A percentile compares a stretch with the other conserved stretches of the same genome.
These are phyloP conservation scores for Adelphocoris suturalis DNA, from an alignment of 2,888 invertebrate species.

Conservation along the genomic window DNA sequence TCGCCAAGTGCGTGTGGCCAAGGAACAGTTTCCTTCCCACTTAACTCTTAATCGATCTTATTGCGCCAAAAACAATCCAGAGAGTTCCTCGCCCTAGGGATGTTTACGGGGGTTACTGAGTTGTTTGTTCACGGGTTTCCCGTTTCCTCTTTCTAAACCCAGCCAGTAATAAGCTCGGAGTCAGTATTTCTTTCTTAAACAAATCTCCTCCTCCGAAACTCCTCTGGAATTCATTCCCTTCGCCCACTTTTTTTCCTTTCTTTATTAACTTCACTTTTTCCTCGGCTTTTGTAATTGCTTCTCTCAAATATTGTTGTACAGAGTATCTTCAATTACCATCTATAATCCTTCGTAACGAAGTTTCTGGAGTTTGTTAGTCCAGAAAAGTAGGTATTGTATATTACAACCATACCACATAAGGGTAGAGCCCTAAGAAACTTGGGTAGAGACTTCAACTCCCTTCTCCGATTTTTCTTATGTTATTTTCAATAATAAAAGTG, in stretches of 20 bases:
- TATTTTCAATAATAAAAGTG: too few relatives aligned
- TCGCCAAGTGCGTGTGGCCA: not conserved
- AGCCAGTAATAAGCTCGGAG: conserved; percentile 4
- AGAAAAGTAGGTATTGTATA: too few relatives aligned
- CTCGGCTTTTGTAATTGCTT: not conserved
- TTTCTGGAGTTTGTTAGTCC: too few relatives aligned
- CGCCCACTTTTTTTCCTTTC: not conserved
- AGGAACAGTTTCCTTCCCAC: not conserved
- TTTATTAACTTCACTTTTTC: not conserved
- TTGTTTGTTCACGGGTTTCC: conserved; percentile 8
- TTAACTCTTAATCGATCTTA: not conserved
- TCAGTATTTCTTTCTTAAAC: conserved; percentile 19
- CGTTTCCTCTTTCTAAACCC: not conserved
- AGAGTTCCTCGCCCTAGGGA: not conserved
- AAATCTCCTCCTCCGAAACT: not conserved
- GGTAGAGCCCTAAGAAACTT: too few relatives aligned
- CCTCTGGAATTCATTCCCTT: not conserved
- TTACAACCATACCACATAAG: too few relatives aligned
- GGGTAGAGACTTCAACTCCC: too few relatives aligned
- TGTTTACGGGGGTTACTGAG: conserved; percentile 1
- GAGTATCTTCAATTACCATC: too few relatives aligned
- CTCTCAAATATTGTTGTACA: not conserved
- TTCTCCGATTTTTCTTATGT: too few relatives aligned
- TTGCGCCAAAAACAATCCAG: conserved; percentile 7
- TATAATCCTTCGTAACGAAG: too few relatives aligned